Evolutionary conservation across 2,888 invertebrate genomes (phyloP).

Genomic region (Drosophila phalerata): DNA sequence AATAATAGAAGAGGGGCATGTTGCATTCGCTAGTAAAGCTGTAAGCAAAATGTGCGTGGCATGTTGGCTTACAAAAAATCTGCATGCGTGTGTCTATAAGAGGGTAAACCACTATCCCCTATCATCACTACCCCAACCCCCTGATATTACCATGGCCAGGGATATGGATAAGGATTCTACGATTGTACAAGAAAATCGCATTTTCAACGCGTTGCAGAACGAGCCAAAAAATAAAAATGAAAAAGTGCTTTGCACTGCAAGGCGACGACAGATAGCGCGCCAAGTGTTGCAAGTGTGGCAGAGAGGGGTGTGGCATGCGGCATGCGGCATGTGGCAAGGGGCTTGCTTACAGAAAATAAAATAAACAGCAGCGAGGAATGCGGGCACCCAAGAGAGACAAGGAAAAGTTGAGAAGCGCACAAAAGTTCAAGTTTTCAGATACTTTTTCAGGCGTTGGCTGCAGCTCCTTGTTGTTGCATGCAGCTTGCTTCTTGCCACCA

Average conservation of each 20-base stretch:
- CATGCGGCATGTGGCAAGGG: constrained; percentile 1
- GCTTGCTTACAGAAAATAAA: constrained; percentile 66
- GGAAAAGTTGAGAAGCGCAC: constrained; percentile 64
- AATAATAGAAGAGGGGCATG: background rate
- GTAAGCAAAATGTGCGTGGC: constrained; percentile 59
- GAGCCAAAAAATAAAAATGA: constrained; percentile 38
- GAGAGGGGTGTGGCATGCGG: background rate
- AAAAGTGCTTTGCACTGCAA: constrained; percentile 49
- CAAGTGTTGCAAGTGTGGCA: constrained; percentile 6
- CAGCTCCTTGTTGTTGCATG: constrained; percentile 19
- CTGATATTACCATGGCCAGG: too few species aligned
- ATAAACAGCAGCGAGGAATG: constrained; percentile 63
- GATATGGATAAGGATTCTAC: constrained; percentile 36
- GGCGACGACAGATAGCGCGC: constrained; percentile 65
- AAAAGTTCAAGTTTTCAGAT: constrained; percentile 75
- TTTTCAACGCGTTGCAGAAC: constrained; percentile 60
- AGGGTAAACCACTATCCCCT: constrained; percentile 2
- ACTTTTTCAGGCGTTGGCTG: constrained; percentile 44
- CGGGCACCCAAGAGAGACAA: constrained; percentile 32
- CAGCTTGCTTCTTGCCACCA: constrained; percentile 16
- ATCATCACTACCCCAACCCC: background rate
- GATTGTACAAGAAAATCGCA: constrained; percentile 74
- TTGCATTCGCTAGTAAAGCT: constrained; percentile 43
- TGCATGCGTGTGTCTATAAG: constrained; percentile 52
- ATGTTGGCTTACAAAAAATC: constrained; percentile 55